These are phyloP conservation scores for Micronycteris hirsuta DNA, from an alignment of 2,113 vertebrate genomes.

Conservation along the genomic window DNA sequence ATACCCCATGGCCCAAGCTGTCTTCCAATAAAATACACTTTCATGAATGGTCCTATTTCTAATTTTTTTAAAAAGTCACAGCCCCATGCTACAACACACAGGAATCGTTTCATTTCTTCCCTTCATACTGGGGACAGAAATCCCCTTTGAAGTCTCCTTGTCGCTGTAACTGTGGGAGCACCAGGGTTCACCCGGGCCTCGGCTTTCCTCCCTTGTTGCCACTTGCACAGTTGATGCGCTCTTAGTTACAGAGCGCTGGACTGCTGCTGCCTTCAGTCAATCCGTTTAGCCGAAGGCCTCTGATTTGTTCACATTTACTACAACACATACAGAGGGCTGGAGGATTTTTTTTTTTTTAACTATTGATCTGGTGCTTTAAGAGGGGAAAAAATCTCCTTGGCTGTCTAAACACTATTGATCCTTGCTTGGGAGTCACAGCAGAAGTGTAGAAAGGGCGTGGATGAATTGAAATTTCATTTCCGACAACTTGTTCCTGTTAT, in stretches of 20 bases:
- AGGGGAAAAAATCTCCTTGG: constrained; percentile 88
- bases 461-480: constrained; percentile 95
- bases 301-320: constrained; percentile 90
- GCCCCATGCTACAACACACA: neutral
- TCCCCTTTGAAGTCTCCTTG: constrained; percentile 30
- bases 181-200: neutral
- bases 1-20: neutral
- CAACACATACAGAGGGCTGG: constrained; percentile 85
- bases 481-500: constrained; percentile 92
- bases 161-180: neutral
- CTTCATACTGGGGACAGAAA: neutral
- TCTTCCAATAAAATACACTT: neutral
- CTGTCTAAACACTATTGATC: constrained; percentile 97
- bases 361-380: constrained; percentile 91
- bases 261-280: constrained; percentile 85
- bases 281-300: constrained; percentile 92
- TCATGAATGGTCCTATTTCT: neutral
- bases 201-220: constrained; percentile 26
- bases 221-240: constrained; percentile 76
- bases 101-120: constrained; percentile 16
- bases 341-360: constrained; percentile 80
- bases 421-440: constrained; percentile 84
- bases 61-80: neutral
- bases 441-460: constrained; percentile 92
- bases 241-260: constrained; percentile 86